Evolutionary conservation across 1,140 invertebrate genomes (phyloP), one percentile per base, ranked within the genome.

Genomic region (Parapsyche elsis): DNA sequence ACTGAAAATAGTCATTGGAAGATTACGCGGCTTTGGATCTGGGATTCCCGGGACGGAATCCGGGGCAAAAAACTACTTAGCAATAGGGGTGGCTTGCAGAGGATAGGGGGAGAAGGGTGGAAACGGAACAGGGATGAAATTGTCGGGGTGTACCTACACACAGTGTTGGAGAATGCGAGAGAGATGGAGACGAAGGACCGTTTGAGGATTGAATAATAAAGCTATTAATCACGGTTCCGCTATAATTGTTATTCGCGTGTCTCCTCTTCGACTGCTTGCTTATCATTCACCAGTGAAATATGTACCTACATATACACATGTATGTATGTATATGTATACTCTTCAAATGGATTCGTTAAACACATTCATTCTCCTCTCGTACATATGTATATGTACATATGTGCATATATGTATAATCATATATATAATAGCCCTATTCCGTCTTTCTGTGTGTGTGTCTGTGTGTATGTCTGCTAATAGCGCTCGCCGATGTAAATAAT

Each of bases 151-250:
- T 67, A 24, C 16, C 64, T 16, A 67, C 24, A 67, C 2, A 7
- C 2, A 67, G 64, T 67, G 64, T 21, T 67, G 64, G 64, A 67
- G 64, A 26, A 16, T 49, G 45, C n/a, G 71, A 74, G 38, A 74
- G 38, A 16, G 23, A 30, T 23, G 71, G 71, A 49, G 26, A 16
- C 71, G 71, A 12, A 74, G 71, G 24, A 67, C 64, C 64, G 21
- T 23, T 49, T 61, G 76, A 76, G 76, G 71, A 30, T 78, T 78
- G 80, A 78, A 81, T 81, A 81, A 81, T 81, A 81, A 81, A 78
- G 80, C 80, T 78, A 81, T 81, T 81, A 81, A 81, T 81, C 80
- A 81, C 67, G 19, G 64, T 49, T 78, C 71, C 76, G 78, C 78
- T 81, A 81, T 81, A 81, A 81, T 81, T 81, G 80, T 81, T 81